Base-by-base conservation (phyloP, 2,113 vertebrate genomes). In the Vicugna pacos region DNA sequence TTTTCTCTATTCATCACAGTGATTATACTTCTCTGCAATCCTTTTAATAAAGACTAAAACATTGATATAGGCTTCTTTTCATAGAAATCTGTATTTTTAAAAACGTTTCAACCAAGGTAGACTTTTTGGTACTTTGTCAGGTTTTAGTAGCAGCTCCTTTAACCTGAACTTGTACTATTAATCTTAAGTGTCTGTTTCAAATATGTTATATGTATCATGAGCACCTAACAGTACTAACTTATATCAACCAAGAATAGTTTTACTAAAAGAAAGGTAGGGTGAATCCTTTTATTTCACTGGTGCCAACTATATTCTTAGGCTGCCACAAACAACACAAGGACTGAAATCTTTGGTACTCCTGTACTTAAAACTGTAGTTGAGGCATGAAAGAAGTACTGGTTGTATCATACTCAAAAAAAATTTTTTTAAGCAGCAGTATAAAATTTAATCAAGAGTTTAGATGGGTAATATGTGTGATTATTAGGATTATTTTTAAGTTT, bases 41-140 rank as follows among this genome's bases (percentile, higher is more conserved):
- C 42, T 89, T 89, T 88, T 62, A 77, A 58, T 89, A 95, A 97
- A 86, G 46, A 62, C 58, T 46, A 86, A 88, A 32, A 86, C 46
- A 58, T 65, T 87, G 82, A 58, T 46, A 28, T 58, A 75, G 65
- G 24, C 4, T 28, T 79, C 52, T 90, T 94, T 94, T 90, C 24
- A 86, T 42, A 86, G 64, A 60, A 87, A 93, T 80, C 16, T 89
- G 9, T 77, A 60, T 79, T 95, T 56, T 75, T 26, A 77, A 89
- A 62, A 77, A 81, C 50, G 56, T 81, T 93, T 81, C 58, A 20
- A 48, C 73, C 54, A 82, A 85, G 30, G 16, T 46, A 91, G 50
- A 64, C 50, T 28, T 95, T 88, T 30, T 81, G 48, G 5, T 82
- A 64, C 13, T 89, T 95, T 94, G 46, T 85, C 80, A 70, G 30